Percentiles rank a stretch among this genome's conserved stretches.
These are phyloP conservation scores for Lithophane leautieri DNA, from an alignment of 2,888 invertebrate species.

Conservation along the genomic window DNA sequence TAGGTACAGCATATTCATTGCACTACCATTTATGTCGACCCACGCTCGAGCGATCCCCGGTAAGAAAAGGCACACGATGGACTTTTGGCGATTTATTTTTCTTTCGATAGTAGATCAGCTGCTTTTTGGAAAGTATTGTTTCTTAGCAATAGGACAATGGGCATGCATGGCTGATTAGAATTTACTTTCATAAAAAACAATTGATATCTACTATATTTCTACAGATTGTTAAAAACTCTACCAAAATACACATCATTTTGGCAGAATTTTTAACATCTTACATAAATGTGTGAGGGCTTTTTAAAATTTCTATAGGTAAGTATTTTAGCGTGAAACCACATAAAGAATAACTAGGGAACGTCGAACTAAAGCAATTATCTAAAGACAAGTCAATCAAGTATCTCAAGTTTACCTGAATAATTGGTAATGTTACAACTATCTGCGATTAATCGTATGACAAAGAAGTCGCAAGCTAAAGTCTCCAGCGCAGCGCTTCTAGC, in stretches of 20 bases:
- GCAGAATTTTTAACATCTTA: neutral
- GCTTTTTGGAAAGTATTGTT: neutral
- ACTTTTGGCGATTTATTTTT: constrained; percentile 11
- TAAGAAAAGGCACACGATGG: constrained; percentile 52
- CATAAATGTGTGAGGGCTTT: neutral
- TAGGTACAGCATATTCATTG: constrained; percentile 78
- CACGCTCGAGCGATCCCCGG: constrained; percentile 74
- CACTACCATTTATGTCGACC: constrained; percentile 86
- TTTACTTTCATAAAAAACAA: neutral
- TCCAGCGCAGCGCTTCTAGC: constrained; percentile 48
- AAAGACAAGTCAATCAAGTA: too few species aligned
- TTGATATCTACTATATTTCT: neutral
- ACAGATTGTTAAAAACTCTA: neutral
- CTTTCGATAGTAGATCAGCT: neutral
- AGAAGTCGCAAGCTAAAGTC: constrained; percentile 10
- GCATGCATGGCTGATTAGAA: neutral
- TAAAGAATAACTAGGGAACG: too few species aligned
- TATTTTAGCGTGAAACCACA: too few species aligned
- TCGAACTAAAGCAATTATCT: too few species aligned
- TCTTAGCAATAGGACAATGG: neutral
- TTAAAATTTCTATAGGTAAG: too few species aligned
- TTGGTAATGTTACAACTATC: neutral
- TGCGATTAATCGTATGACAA: constrained; percentile 1
- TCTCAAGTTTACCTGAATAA: neutral
- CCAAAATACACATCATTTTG: too few species aligned